These are phyloP conservation scores for Aquatica leii DNA, from an alignment of 2,888 invertebrate species.

Conservation along the genomic window DNA sequence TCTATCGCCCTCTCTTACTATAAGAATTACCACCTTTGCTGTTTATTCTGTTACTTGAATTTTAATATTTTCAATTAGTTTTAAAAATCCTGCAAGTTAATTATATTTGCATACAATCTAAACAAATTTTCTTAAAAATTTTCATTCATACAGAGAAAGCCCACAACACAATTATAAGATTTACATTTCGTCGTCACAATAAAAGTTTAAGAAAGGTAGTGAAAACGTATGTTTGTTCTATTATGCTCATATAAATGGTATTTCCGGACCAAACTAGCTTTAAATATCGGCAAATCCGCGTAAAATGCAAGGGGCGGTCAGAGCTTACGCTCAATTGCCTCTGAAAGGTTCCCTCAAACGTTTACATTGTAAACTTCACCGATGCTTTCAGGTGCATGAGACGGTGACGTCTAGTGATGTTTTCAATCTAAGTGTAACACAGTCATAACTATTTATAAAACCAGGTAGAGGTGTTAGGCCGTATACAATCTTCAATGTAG, in stretches of 20 bases:
- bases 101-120: no score
- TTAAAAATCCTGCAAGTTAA: no score
- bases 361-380: slow-evolving; percentile 27
- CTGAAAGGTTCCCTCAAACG: slow-evolving; percentile 47
- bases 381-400: slow-evolving; percentile 22
- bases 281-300: slow-evolving; percentile 59
- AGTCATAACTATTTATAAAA: slow-evolving; percentile 18
- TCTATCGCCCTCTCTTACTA: no score
- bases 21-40: no score
- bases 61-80: no score
- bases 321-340: slow-evolving; percentile 58
- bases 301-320: slow-evolving; percentile 59
- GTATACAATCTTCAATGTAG: slow-evolving; percentile 52
- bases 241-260: slow-evolving; percentile 28
- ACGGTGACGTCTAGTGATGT: slow-evolving; percentile 36
- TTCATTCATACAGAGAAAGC: no score
- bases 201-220: slow-evolving; percentile 10
- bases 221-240: slow-evolving; percentile 25
- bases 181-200: neutral
- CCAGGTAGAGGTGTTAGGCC: slow-evolving; percentile 52
- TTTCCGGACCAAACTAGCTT: slow-evolving; percentile 34
- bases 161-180: slow-evolving; percentile 2
- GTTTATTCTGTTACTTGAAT: no score
- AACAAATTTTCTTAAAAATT: no score
- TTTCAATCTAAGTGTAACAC: slow-evolving; percentile 4